Base-by-base conservation (phyloP, 2,888 invertebrate species). In the Brachyptera putata region DNA sequence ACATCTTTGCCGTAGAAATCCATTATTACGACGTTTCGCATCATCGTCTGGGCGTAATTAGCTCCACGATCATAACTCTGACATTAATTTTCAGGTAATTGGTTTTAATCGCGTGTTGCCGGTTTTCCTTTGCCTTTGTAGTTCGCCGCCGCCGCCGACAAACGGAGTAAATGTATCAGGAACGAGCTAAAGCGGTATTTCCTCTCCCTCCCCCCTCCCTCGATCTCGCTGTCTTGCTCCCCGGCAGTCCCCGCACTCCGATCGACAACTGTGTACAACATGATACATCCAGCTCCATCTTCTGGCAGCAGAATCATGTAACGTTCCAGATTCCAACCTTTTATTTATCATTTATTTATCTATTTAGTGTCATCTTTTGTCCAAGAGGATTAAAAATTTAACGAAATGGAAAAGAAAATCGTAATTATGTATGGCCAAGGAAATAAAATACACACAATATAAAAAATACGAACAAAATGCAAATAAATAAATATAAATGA, bases 71-170 rank as follows among this genome's bases (percentile, higher is more conserved):
- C 58, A 56, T 53, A 46, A 57, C 57, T 43, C 57, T 57, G 58
- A 61, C 60, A 58, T 63, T 63, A 60, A 63, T 61, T 60, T 63
- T 56, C 63, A 63, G 63, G 60, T 63, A 63, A 63, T 63, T 60
- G 63, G 60, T 61, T 63, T 55, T 63, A 63, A 63, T 63, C 60
- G 60, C 60, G 56, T 63, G 63, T 58, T 58, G 49, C 60, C 25
- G 41, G 62, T 50, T 43, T 13, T 24, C 48, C 39, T 50, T 61
- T 61, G 55, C 48, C 63, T 63, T 63, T 63, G 63, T 55, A 48
- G 63, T 58, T 57, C 53, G 63, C 63, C 63, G 63, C 60, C 22
- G 30, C 11, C 22, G 58, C 57, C 57, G 46, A 57, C 41, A 46
- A 43, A 46, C 60, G 43, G 41, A 16, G 30, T 21, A 18, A 26